Conservation (phyloP, 2,113 vertebrate genomes). For the Melanostigma gelatinosum region DNA sequence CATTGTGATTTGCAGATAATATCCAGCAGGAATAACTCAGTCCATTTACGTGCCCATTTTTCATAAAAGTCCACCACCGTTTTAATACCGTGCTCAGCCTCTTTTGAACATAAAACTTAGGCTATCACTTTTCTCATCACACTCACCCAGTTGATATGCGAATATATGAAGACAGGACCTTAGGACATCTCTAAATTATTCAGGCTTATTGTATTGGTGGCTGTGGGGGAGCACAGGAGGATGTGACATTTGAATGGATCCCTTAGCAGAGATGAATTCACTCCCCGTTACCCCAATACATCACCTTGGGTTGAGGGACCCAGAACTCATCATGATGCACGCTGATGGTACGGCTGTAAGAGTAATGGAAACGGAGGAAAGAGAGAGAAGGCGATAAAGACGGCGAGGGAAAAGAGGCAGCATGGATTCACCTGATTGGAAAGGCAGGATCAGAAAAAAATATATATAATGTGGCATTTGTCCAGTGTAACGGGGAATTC, state of each 20-base stretch:
- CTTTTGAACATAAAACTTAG: slow-evolving; percentile 46
- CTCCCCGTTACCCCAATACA: slow-evolving; percentile 52
- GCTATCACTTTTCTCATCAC: slow-evolving; percentile 46
- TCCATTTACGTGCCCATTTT: background rate
- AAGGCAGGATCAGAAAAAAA: slow-evolving; percentile 7
- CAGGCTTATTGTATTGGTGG: slow-evolving; percentile 71
- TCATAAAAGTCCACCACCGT: background rate
- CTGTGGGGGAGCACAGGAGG: slow-evolving; percentile 68
- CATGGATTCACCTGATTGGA: slow-evolving; percentile 32
- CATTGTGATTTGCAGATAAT: slow-evolving; percentile 16
- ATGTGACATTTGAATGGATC: slow-evolving; percentile 77
- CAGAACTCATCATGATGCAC: slow-evolving; percentile 63
- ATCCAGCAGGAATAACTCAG: slow-evolving; percentile 23
- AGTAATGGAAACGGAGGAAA: slow-evolving; percentile 50
- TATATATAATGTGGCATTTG: background rate
- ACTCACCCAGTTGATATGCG: slow-evolving; percentile 34
- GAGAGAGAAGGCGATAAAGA: slow-evolving; percentile 12
- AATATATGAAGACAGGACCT: slow-evolving; percentile 64
- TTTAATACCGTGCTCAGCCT: slow-evolving; percentile 22
- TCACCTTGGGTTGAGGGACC: slow-evolving; percentile 53
- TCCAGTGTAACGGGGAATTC: slow-evolving; percentile 23
- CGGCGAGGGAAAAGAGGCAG: background rate
- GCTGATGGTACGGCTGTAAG: slow-evolving; percentile 43
- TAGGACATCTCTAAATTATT: slow-evolving; percentile 77
- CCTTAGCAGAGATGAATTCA: slow-evolving; percentile 62